These are phyloP conservation scores for Trachythela sp. DNA, from an alignment of 64 coral and sea anemone species.

Conservation along the genomic window DNA sequence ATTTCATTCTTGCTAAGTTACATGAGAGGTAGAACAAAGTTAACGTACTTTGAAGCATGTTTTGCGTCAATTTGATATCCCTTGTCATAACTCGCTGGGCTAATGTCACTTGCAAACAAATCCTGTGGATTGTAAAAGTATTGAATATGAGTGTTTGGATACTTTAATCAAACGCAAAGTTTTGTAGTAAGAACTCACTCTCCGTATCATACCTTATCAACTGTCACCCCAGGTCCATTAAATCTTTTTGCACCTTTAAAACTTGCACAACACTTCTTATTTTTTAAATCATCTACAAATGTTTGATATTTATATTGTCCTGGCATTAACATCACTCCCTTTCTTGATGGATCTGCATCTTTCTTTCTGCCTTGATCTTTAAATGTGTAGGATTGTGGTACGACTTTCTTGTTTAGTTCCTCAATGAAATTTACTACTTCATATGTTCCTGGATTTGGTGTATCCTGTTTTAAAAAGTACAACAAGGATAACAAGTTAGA, in stretches of 20 bases:
- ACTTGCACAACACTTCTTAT: slow-evolving; percentile 60
- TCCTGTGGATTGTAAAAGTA: slow-evolving; percentile 47
- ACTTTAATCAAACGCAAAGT: background rate
- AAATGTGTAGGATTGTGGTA: slow-evolving; percentile 79
- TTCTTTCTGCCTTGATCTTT: slow-evolving; percentile 85
- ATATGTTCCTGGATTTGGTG: slow-evolving; percentile 84
- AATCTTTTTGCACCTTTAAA: slow-evolving; percentile 91
- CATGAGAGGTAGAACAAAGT: background rate
- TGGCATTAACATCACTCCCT: slow-evolving; percentile 67
- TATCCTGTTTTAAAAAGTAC: slow-evolving; percentile 61
- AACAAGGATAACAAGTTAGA: no score
- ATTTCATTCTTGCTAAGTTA: no score
- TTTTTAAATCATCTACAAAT: slow-evolving; percentile 63
- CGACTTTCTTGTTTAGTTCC: slow-evolving; percentile 57
- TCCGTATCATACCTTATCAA: slow-evolving; percentile 83
- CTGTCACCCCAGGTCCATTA: slow-evolving; percentile 62
- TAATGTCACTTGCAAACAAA: slow-evolving; percentile 77
- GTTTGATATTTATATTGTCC: slow-evolving; percentile 83
- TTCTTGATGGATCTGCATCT: slow-evolving; percentile 80
- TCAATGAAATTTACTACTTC: slow-evolving; percentile 81
- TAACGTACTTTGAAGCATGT: slow-evolving; percentile 86
- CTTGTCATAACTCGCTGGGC: slow-evolving; percentile 80
- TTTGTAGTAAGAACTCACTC: background rate
- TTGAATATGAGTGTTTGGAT: background rate
- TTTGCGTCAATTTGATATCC: slow-evolving; percentile 84